phyloP scores from a whole-genome alignment of 2,888 invertebrate species.

The Lochmaea capreae region DNA sequence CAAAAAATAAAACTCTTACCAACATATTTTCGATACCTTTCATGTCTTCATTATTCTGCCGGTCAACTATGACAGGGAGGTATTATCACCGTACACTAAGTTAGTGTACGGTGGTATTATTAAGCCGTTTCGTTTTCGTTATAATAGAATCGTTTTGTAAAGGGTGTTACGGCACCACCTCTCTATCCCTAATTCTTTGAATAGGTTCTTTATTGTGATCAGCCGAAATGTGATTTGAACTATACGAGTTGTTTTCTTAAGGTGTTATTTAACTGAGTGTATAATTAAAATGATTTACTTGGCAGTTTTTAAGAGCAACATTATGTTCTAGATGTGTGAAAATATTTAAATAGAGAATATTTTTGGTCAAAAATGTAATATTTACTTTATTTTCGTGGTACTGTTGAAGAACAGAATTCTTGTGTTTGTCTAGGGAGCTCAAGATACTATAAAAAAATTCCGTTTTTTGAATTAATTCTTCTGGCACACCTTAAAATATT shows the following conservation, averaged over 20 bases:
- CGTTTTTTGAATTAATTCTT: background rate
- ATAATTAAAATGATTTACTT: conserved; percentile 24
- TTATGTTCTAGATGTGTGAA: background rate
- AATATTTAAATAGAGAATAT: background rate
- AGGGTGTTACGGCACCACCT: conserved; percentile 35
- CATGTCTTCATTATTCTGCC: background rate
- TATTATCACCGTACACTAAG: no score
- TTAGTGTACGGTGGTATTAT: no score
- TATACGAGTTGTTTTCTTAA: background rate
- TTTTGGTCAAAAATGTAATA: no score
- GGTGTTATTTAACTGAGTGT: background rate
- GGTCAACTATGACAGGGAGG: conserved; percentile 18
- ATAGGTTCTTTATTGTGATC: conserved; percentile 35
- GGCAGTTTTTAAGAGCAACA: background rate
- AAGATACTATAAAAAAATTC: background rate
- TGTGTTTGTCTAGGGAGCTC: background rate
- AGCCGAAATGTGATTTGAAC: conserved; percentile 34
- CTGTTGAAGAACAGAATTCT: background rate
- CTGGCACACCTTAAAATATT: conserved; percentile 21
- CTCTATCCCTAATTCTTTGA: conserved; percentile 23
- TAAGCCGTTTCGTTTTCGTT: conserved; percentile 16
- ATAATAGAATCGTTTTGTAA: conserved; percentile 28
- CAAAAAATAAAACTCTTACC: conserved; percentile 4
- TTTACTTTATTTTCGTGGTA: background rate
- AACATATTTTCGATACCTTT: conserved; percentile 3